These are phyloP conservation scores for Patella ulyssiponensis DNA, from an alignment of 2,888 invertebrate species.

Conservation along the genomic window DNA sequence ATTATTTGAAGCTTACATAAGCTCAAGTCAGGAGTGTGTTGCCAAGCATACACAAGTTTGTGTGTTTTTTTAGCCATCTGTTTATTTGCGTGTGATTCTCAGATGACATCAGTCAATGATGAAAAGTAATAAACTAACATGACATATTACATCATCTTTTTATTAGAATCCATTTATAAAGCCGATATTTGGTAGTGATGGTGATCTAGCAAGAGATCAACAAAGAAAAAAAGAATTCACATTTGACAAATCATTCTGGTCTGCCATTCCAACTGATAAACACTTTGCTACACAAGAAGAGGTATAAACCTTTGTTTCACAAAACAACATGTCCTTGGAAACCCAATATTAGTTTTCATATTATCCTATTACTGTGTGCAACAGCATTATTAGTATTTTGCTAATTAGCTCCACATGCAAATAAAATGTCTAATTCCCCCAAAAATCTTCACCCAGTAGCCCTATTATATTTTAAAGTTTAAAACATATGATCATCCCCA, in stretches of 20 bases:
- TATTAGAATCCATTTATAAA: constrained; percentile 39
- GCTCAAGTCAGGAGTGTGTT: too few species aligned
- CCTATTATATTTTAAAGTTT: too few species aligned
- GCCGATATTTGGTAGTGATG: constrained; percentile 46
- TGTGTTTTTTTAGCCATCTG: neutral
- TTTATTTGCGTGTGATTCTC: constrained; percentile 6
- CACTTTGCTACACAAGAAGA: constrained; percentile 64
- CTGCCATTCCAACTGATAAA: constrained; percentile 50
- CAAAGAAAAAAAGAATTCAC: constrained; percentile 66
- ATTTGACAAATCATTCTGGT: constrained; percentile 70
- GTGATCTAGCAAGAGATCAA: constrained; percentile 57
- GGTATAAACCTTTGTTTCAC: constrained; percentile 41
- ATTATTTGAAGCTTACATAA: too few species aligned
- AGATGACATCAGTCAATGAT: neutral
- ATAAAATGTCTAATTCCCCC: too few species aligned
- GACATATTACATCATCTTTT: neutral
- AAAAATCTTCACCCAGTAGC: too few species aligned
- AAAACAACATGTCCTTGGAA: too few species aligned
- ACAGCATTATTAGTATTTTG: too few species aligned
- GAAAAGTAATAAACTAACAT: constrained; percentile 3
- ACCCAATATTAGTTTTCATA: too few species aligned
- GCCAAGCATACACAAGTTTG: too few species aligned
- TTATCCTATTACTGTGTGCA: too few species aligned
- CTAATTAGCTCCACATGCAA: too few species aligned
- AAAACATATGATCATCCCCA: too few species aligned